A percentile compares a stretch with the other conserved stretches of the same genome.
phyloP scores from a whole-genome alignment of 1,140 invertebrate species.

The Bombyx mandarina region DNA sequence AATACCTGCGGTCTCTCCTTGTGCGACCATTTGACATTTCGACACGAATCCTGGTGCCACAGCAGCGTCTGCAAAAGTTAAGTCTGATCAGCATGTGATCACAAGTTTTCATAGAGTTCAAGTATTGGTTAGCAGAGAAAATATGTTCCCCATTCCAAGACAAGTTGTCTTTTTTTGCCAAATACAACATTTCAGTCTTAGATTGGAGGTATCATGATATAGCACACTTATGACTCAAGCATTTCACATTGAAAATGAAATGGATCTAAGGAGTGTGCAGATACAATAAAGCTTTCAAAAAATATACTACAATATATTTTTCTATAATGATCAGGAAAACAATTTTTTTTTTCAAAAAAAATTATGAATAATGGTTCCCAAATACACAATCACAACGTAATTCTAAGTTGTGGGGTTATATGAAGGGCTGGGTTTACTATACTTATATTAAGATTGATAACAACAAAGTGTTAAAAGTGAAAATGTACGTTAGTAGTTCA shows the following conservation, averaged over 20 bases:
- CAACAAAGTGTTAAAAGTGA: too few species aligned
- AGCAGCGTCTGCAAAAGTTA: slow-evolving; percentile 76
- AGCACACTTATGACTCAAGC: slow-evolving; percentile 68
- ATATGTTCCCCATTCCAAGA: slow-evolving; percentile 59
- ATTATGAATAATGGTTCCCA: too few species aligned
- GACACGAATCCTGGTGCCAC: slow-evolving; percentile 85
- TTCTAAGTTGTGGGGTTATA: too few species aligned
- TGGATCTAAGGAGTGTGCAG: slow-evolving; percentile 68
- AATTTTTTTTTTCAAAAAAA: too few species aligned
- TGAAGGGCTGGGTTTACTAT: too few species aligned
- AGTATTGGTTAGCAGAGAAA: slow-evolving; percentile 2
- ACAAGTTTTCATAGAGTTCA: background rate
- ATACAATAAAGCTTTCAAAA: too few species aligned
- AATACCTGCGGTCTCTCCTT: slow-evolving; percentile 76
- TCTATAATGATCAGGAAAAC: too few species aligned
- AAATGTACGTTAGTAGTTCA: too few species aligned
- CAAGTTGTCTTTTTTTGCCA: slow-evolving; percentile 30
- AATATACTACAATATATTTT: too few species aligned
- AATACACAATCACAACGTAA: too few species aligned
- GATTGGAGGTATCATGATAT: slow-evolving; percentile 54
- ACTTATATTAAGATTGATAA: too few species aligned
- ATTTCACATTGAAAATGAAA: slow-evolving; percentile 58
- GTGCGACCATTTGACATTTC: slow-evolving; percentile 91
- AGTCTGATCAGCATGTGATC: background rate
- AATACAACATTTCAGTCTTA: slow-evolving; percentile 47